phyloP scores from a whole-genome alignment of 2,797 vertebrate species.

The Xiphorhynchus erythropygius region DNA sequence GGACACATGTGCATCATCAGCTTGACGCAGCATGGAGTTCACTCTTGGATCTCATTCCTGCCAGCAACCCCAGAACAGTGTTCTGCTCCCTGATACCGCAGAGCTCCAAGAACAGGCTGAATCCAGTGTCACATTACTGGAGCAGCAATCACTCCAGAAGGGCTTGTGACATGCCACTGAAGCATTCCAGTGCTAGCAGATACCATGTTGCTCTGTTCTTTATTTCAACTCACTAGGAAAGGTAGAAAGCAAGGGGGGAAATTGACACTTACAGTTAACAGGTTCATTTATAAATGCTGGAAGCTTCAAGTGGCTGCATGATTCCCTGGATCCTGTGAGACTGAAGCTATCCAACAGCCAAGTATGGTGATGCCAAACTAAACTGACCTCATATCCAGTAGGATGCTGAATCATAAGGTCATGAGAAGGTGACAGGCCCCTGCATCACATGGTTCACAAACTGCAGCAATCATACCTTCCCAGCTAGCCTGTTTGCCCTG shows the following conservation, averaged over 20 bases:
- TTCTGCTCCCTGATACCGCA: background rate
- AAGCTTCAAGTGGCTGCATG: background rate
- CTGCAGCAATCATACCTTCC: background rate
- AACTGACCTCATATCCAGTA: background rate
- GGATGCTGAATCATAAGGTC: constrained; percentile 26
- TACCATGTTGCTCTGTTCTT: background rate
- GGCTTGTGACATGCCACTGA: background rate
- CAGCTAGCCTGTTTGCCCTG: background rate
- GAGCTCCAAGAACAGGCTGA: background rate
- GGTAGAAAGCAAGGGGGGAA: background rate
- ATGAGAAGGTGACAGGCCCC: background rate
- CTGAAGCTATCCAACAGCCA: background rate
- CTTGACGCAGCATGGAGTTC: background rate
- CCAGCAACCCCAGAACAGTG: background rate
- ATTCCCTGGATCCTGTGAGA: background rate
- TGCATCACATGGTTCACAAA: background rate
- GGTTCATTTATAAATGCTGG: background rate
- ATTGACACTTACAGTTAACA: background rate
- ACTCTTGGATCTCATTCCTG: background rate
- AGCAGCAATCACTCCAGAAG: background rate
- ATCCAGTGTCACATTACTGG: background rate
- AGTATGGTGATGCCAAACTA: background rate
- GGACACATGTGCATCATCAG: background rate
- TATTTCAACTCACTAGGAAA: background rate
- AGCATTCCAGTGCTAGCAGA: background rate